These are phyloP conservation scores for Tachystola acroxantha DNA, from an alignment of 2,888 invertebrate genomes.

Conservation along the genomic window DNA sequence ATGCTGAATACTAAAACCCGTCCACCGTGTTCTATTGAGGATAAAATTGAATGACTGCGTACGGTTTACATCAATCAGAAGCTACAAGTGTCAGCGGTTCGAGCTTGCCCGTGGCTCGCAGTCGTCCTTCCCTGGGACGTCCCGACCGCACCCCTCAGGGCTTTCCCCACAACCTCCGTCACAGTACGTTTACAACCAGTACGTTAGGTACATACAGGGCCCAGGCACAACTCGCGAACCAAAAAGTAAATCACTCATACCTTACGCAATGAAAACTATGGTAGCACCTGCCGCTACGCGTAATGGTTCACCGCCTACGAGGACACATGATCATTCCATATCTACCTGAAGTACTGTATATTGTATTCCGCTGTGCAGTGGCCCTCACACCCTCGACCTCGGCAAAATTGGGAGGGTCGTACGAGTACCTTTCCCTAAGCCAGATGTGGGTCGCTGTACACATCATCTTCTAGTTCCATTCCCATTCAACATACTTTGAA, in stretches of 20 bases:
- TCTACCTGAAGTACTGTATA: no score
- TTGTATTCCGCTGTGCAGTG: neutral
- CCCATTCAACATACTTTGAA: neutral
- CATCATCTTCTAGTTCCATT: conserved; percentile 7
- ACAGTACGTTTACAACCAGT: no score
- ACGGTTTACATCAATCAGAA: conserved; percentile 15
- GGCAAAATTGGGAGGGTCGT: conserved; percentile 12
- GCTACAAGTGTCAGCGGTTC: conserved; percentile 20
- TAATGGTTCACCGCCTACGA: no score
- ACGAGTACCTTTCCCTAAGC: conserved; percentile 7
- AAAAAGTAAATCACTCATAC: no score
- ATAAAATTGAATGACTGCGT: conserved; percentile 12
- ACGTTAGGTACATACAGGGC: no score
- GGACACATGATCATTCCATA: no score
- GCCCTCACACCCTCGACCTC: conserved; percentile 11
- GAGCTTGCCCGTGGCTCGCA: neutral
- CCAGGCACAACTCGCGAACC: no score
- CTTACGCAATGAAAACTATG: no score
- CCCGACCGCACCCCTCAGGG: neutral
- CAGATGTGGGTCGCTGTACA: conserved; percentile 8
- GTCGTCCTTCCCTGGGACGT: neutral
- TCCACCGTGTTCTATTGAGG: conserved; percentile 13
- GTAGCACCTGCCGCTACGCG: no score
- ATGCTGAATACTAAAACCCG: conserved; percentile 11
- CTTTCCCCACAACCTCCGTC: neutral